Evolutionary conservation across 2,888 invertebrate genomes (phyloP).

Genomic region (Spatulosminthurus flaviceps): DNA sequence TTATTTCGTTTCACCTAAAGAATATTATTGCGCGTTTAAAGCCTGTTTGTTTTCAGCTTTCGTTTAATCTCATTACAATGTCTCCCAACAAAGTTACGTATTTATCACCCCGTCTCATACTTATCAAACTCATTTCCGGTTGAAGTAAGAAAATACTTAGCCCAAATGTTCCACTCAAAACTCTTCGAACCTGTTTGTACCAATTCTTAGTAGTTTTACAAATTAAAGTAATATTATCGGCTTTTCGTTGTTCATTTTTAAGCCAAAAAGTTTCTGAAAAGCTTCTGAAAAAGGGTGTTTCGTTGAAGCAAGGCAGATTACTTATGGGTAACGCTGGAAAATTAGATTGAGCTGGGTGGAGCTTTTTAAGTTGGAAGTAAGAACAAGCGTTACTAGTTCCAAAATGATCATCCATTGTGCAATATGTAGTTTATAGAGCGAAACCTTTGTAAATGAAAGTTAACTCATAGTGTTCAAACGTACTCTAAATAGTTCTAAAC

Average conservation of each 20-base stretch:
- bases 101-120: too few species aligned
- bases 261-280: too few species aligned
- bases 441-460: slow-evolving; percentile 18
- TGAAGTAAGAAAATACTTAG: too few species aligned
- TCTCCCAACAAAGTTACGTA: too few species aligned
- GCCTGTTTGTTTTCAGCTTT: too few species aligned
- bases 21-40: too few species aligned
- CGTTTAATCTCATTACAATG: too few species aligned
- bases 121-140: too few species aligned
- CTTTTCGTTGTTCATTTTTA: too few species aligned
- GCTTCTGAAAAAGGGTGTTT: background rate
- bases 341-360: background rate
- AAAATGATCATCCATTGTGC: slow-evolving; percentile 44
- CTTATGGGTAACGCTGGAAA: background rate
- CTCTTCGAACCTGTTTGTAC: background rate
- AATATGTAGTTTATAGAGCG: slow-evolving; percentile 39
- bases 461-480: slow-evolving; percentile 40
- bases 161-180: background rate
- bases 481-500: slow-evolving; percentile 36
- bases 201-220: background rate
- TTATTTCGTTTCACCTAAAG: too few species aligned
- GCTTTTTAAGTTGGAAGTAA: slow-evolving; percentile 2
- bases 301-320: background rate
- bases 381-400: slow-evolving; percentile 33
- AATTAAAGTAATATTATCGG: too few species aligned